A percentile compares a stretch with the other conserved stretches of the same genome.
These are phyloP conservation scores for Pluvianellus socialis DNA, from an alignment of 2,113 vertebrate species.

Conservation along the genomic window DNA sequence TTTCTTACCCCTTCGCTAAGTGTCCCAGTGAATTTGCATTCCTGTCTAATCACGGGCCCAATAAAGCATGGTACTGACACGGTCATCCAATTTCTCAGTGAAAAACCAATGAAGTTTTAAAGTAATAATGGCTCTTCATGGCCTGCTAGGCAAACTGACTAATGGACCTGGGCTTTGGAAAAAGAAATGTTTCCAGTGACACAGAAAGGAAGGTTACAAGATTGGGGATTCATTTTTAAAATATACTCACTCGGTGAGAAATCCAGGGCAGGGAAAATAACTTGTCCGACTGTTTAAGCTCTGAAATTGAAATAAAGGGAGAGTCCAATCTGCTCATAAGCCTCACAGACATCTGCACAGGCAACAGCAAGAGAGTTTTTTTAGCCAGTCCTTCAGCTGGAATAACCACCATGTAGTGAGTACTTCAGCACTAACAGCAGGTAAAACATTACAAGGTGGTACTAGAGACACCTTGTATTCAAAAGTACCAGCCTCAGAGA, in stretches of 20 bases:
- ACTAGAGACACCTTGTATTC: neutral
- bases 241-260: neutral
- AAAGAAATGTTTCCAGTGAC: neutral
- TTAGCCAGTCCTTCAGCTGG: neutral
- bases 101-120: neutral
- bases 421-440: neutral
- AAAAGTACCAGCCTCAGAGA: neutral
- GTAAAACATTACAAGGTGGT: neutral
- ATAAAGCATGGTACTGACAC: neutral
- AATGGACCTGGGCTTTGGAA: neutral
- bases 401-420: neutral
- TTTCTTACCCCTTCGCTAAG: neutral
- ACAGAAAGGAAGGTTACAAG: neutral
- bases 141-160: neutral
- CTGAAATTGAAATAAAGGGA: neutral
- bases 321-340: neutral
- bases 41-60: neutral
- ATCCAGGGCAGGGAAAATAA: neutral
- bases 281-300: neutral
- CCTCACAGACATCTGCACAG: neutral
- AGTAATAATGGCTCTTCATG: neutral
- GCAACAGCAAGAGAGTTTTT: neutral
- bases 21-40: neutral
- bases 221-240: neutral
- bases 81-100: neutral